Evolutionary conservation across 2,888 invertebrate species (phyloP).

Genomic region (Andrena minutula): DNA sequence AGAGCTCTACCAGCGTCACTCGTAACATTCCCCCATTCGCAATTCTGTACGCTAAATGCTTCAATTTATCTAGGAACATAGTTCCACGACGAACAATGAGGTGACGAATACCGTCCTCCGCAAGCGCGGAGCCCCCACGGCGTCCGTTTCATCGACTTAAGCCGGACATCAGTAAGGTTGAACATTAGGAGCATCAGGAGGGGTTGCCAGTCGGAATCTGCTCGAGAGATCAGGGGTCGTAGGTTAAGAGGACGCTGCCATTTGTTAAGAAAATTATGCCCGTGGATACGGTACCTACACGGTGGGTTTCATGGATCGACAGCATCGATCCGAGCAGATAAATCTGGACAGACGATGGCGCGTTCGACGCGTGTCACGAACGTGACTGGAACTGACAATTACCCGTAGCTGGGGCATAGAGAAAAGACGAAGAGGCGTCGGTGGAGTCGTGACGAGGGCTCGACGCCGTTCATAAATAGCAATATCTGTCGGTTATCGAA

Average conservation of each 20-base stretch:
- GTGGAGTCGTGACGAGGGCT: constrained; percentile 69
- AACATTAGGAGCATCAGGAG: constrained; percentile 57
- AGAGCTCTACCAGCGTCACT: neutral
- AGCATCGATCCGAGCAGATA: constrained; percentile 36
- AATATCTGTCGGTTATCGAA: constrained; percentile 83
- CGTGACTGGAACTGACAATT: constrained; percentile 60
- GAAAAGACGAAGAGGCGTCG: constrained; percentile 53
- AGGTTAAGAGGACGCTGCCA: constrained; percentile 32
- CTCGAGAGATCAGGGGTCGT: constrained; percentile 47
- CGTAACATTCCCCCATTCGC: neutral
- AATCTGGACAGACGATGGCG: constrained; percentile 29
- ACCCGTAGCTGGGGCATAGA: constrained; percentile 13
- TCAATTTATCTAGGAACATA: constrained; percentile 62
- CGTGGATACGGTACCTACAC: neutral
- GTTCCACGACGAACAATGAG: constrained; percentile 78
- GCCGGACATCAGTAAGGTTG: constrained; percentile 76
- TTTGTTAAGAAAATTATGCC: constrained; percentile 21
- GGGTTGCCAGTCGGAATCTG: constrained; percentile 30
- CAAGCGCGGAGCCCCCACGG: constrained; percentile 55
- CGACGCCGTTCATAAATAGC: constrained; percentile 81
- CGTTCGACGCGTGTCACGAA: constrained; percentile 57
- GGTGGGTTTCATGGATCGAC: constrained; percentile 14
- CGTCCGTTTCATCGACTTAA: constrained; percentile 74
- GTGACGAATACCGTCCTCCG: constrained; percentile 79
- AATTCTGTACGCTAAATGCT: constrained; percentile 76